phyloP scores from a whole-genome alignment of 2,888 invertebrate species.

The Xestobium rufovillosum region DNA sequence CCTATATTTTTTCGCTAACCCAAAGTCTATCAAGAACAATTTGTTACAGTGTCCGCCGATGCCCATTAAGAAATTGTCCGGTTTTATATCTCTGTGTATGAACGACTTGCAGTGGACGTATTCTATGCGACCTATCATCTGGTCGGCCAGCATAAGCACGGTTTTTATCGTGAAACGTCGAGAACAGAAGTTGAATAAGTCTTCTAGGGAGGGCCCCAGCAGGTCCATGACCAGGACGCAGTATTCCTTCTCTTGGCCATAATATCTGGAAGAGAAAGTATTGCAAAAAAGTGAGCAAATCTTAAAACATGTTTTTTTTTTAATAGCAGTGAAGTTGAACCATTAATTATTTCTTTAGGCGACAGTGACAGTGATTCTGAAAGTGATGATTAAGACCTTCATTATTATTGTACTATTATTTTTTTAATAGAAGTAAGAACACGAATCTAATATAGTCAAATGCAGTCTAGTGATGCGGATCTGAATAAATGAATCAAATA shows the following conservation, averaged over 20 bases:
- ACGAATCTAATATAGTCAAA: no score
- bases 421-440: no score
- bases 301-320: no score
- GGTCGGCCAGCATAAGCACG: slow-evolving; percentile 96
- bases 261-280: slow-evolving; percentile 73
- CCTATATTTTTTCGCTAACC: slow-evolving; percentile 96
- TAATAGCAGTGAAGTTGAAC: no score
- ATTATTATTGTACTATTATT: no score
- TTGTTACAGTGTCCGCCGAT: slow-evolving; percentile 98
- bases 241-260: slow-evolving; percentile 93
- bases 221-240: slow-evolving; percentile 99
- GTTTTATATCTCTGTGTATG: slow-evolving; percentile 98
- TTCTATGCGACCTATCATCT: slow-evolving; percentile 89
- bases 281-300: no score
- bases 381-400: no score
- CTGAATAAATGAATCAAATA: no score
- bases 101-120: slow-evolving; percentile 98
- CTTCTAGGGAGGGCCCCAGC: slow-evolving; percentile 94
- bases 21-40: slow-evolving; percentile 98
- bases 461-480: no score
- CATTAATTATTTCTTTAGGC: no score
- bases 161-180: slow-evolving; percentile 99
- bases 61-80: slow-evolving; percentile 98
- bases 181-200: slow-evolving; percentile 98
- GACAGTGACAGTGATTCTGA: no score